Evolutionary conservation across 2,888 invertebrate species (phyloP), one percentile per base, ranked within the genome.

Genomic region (Odontothrips loti): DNA sequence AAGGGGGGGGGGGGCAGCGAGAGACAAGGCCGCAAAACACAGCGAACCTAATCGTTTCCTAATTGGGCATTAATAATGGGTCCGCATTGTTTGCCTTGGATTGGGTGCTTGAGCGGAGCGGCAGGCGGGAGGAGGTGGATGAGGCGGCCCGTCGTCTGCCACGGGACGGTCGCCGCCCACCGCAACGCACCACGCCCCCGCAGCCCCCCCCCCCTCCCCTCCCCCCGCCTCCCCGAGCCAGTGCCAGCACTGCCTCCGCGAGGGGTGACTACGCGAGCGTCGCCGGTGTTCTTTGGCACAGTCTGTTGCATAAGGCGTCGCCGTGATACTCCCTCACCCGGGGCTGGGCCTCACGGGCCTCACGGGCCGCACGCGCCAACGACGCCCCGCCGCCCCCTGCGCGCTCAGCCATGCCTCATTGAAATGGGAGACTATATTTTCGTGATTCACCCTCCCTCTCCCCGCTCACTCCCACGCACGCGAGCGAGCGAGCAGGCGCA

Each of bases 31-130:
- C 58, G 58, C 58, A 58, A 58, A 58, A 58, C 58, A 58, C 58
- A 58, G 58, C 58, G n/a, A 58, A 58, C 58, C 23, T 75, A 75
- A 75, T 75, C 68, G 68, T 27, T 27, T 27, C 68, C 68, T 75
- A 75, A 75, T 75, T 75, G 68, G 27, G 68, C 68, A 75, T 75
- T 75, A 75, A 75, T 75, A 75, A 75, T 75, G 68, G 68, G 34
- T 43, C 34, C 34, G 34, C 6, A 43, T 43, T 43, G 34, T 43
- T 43, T 43, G 34, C 34, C 34, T 43, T 43, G 34, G 23, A 75
- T 27, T 27, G 68, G 68, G 68, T 10, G 68, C 6, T n/a, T n/a
- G 23, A 23, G 68, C 68, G 68, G 12, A n/a, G 23, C 68, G 68
- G 68, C 15, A 6, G 20, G 58, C 58, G 58, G 58, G 58, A 58